These are phyloP conservation scores for Phortica okadai DNA, from an alignment of 2,888 invertebrate genomes.

Conservation along the genomic window DNA sequence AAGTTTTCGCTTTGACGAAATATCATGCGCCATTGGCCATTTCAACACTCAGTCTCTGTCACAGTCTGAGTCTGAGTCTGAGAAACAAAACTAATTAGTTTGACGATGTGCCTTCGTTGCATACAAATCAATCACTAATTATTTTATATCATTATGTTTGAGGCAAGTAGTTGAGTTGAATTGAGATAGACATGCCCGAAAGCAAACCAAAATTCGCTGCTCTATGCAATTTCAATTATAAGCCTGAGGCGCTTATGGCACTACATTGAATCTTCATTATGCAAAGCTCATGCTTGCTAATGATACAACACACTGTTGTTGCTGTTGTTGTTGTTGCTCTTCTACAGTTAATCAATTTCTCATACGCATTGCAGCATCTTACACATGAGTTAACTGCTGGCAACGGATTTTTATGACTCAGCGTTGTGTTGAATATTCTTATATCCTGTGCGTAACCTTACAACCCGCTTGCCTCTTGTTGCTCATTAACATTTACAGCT, in stretches of 20 bases:
- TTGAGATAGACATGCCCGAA: no score
- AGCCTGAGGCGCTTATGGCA: background rate
- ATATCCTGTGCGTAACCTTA: background rate
- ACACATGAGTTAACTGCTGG: background rate
- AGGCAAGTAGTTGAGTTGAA: background rate
- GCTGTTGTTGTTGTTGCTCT: no score
- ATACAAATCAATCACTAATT: constrained; percentile 21
- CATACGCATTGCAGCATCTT: background rate
- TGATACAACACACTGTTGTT: background rate
- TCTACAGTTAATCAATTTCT: background rate
- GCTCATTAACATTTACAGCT: constrained; percentile 13
- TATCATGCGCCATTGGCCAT: background rate
- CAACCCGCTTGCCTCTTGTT: background rate
- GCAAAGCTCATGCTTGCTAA: background rate
- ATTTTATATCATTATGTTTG: background rate
- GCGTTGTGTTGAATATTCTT: no score
- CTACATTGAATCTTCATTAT: constrained; percentile 7
- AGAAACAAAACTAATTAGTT: constrained; percentile 4
- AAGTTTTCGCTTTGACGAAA: background rate
- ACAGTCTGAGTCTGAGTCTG: no score
- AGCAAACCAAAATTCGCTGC: background rate
- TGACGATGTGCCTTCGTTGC: background rate
- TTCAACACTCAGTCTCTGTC: constrained; percentile 6
- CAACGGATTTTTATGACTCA: no score
- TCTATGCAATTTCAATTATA: background rate